Base-by-base conservation (phyloP, 2,113 vertebrate species). In the Neoarius graeffei region DNA sequence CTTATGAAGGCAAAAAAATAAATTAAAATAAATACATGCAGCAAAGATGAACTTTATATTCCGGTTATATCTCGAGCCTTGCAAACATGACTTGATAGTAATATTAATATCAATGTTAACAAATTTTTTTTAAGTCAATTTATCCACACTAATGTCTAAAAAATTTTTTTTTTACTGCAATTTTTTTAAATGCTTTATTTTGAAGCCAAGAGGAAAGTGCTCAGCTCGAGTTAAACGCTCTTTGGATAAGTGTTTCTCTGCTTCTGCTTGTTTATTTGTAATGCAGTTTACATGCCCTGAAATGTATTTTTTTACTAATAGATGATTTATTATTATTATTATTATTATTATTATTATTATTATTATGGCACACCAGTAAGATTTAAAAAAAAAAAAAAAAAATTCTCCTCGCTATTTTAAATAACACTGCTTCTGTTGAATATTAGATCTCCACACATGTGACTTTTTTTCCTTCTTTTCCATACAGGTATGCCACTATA, bases 261-360 rank as follows among this genome's bases (percentile, higher is more conserved):
- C 95, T 94, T 96, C 94, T 96, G 95, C 52, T 93, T 95, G 95
- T 96, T 95, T 95, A 96, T 97, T 97, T 98, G 96, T 98, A 95
- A 97, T 97, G 97, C 94, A 96, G 96, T 97, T 95, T 93, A 96
- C 96, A 97, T 99, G 98, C 97, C 97, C 98, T 97, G 96, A 98
- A 99, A 97, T 98, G 97, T 99, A 99, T 99, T 99, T 99, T 99
- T 99, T 97, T 99, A 99, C 98, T 99, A 99, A 99, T 98, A 98
- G 97, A 98, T 96, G 90, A 96, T 97, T 97, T 98, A 99, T 81
- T 30, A 35, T 59, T 25, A n/a, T 54, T 14, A n/a, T 56, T 25
- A n/a, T 77, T 14, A 56, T 77, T 11, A n/a, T n/a, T 30, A 35
- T 59, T 25, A n/a, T 54, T 14, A 35, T 79, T 27, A 17, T 79